phyloP scores from a whole-genome alignment of 2,888 invertebrate genomes.

The Troides helena region DNA sequence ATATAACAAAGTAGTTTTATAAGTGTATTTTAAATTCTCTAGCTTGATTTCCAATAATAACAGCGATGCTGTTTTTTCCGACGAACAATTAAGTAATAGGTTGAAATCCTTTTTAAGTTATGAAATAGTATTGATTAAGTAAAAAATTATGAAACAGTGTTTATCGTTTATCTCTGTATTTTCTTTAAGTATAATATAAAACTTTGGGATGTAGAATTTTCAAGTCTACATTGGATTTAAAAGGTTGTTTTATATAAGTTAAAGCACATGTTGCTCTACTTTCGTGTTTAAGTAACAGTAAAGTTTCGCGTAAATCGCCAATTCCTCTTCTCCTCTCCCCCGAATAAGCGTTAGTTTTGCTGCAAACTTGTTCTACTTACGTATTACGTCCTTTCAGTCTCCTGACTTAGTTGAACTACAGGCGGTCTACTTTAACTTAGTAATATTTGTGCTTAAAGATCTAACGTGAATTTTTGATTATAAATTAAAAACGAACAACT shows the following conservation, averaged over 20 bases:
- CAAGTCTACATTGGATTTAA: not conserved
- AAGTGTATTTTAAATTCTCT: no score
- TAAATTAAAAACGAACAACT: no score
- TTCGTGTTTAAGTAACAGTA: not conserved
- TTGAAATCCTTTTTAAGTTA: no score
- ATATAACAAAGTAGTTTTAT: no score
- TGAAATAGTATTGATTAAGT: no score
- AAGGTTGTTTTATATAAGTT: not conserved
- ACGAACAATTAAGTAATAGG: no score
- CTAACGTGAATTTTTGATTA: no score
- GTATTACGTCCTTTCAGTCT: not conserved
- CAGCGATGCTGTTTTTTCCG: no score
- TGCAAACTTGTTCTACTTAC: not conserved
- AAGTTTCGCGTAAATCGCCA: not conserved
- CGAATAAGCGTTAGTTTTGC: not conserved
- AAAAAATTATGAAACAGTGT: not conserved
- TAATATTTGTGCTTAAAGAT: no score
- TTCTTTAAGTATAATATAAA: not conserved
- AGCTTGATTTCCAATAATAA: no score
- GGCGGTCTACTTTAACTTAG: no score
- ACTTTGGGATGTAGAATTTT: not conserved
- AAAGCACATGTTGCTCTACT: not conserved
- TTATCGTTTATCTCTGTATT: no score
- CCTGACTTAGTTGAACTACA: not conserved
- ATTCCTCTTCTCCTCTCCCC: not conserved